These are phyloP conservation scores for Tauraco erythrolophus DNA, from an alignment of 2,113 vertebrate genomes.

Conservation along the genomic window DNA sequence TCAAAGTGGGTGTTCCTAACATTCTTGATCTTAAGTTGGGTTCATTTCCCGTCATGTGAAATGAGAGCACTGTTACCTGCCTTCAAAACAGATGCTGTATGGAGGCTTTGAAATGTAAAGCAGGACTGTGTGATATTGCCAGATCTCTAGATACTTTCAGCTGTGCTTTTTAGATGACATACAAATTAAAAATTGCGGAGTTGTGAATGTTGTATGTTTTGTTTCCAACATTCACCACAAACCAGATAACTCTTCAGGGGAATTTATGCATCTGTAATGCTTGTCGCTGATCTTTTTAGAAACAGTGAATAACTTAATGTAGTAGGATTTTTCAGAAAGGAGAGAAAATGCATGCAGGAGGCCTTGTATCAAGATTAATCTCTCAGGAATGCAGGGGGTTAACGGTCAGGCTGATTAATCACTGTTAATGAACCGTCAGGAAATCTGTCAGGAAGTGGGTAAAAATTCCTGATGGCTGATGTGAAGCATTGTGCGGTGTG, in stretches of 20 bases:
- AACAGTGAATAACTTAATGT: slow-evolving; percentile 46
- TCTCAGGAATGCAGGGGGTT: slow-evolving; percentile 78
- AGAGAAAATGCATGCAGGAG: slow-evolving; percentile 64
- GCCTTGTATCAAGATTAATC: slow-evolving; percentile 68
- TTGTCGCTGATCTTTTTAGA: slow-evolving; percentile 45
- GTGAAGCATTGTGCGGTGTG: slow-evolving; percentile 39
- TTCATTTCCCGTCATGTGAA: slow-evolving; percentile 21
- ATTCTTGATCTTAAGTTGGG: neutral
- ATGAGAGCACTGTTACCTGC: neutral
- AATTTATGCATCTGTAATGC: slow-evolving; percentile 40
- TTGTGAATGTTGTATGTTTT: slow-evolving; percentile 38
- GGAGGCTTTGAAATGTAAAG: slow-evolving; percentile 25
- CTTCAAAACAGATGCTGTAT: neutral
- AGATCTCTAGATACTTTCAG: slow-evolving; percentile 3
- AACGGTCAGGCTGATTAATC: slow-evolving; percentile 72
- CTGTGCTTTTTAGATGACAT: slow-evolving; percentile 30
- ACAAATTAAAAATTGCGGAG: slow-evolving; percentile 23
- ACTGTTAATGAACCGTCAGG: slow-evolving; percentile 72
- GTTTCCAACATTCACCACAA: slow-evolving; percentile 63
- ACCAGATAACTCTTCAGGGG: slow-evolving; percentile 44
- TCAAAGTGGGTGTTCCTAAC: slow-evolving; percentile 6
- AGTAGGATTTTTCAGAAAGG: slow-evolving; percentile 67
- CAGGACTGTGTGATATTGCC: neutral
- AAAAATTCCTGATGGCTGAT: slow-evolving; percentile 75
- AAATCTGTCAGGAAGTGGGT: slow-evolving; percentile 75